Conservation (phyloP, 1,140 invertebrate species). For the Drosophila sulfurigaster region DNA sequence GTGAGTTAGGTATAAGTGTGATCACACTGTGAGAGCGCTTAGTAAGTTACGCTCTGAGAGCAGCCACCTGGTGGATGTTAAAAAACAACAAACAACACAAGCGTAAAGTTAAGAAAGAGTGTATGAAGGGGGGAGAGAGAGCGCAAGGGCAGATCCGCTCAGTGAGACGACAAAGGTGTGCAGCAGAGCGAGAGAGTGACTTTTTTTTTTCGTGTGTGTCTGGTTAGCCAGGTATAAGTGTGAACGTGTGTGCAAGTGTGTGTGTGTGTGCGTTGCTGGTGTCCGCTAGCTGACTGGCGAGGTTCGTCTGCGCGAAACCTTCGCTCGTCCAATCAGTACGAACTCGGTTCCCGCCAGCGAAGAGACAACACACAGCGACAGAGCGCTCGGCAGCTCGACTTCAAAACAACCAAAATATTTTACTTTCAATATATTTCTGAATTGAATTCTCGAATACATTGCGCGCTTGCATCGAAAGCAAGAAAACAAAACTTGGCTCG, state of each 20-base stretch:
- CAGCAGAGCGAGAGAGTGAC: slow-evolving; percentile 25
- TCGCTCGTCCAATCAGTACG: slow-evolving; percentile 84
- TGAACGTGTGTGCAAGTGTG: background rate
- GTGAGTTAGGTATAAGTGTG: background rate
- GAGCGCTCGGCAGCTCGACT: slow-evolving; percentile 59
- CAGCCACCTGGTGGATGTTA: slow-evolving; percentile 46
- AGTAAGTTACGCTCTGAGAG: slow-evolving; percentile 12
- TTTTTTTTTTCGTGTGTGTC: slow-evolving; percentile 5
- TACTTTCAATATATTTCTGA: slow-evolving; percentile 5
- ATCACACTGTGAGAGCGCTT: slow-evolving; percentile 14
- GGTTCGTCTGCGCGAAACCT: slow-evolving; percentile 82
- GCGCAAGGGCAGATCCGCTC: slow-evolving; percentile 15
- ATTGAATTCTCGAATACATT: slow-evolving; percentile 14
- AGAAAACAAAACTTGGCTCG: background rate
- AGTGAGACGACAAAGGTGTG: slow-evolving; percentile 27
- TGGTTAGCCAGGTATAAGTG: slow-evolving; percentile 41
- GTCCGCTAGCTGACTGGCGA: slow-evolving; percentile 73
- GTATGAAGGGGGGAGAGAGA: background rate
- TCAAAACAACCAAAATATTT: background rate
- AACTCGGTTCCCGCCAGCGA: slow-evolving; percentile 83
- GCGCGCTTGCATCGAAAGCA: slow-evolving; percentile 15
- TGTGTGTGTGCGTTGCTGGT: slow-evolving; percentile 30
- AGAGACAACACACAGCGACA: slow-evolving; percentile 69
- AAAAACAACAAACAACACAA: slow-evolving; percentile 52
- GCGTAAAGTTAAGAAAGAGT: slow-evolving; percentile 41